Evolutionary conservation across 2,888 invertebrate species (phyloP).

Genomic region (Chrysomela aeneicollis): DNA sequence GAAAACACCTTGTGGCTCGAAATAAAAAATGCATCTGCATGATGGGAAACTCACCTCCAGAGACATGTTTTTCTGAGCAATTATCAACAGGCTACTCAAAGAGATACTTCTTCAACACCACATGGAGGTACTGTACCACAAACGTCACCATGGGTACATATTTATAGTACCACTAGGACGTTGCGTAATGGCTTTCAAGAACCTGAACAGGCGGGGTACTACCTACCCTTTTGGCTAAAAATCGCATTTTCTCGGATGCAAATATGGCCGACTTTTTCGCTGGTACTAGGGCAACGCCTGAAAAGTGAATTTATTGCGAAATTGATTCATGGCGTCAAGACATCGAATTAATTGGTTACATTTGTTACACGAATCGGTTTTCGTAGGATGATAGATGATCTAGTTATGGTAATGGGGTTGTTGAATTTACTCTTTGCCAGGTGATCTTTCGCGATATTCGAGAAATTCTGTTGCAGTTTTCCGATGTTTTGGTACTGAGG

Average conservation of each 20-base stretch:
- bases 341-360: neutral
- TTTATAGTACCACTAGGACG: neutral
- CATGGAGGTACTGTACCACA: neutral
- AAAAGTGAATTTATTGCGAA: neutral
- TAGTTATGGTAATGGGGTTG: too few species aligned
- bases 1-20: too few species aligned
- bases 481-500: too few species aligned
- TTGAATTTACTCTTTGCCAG: too few species aligned
- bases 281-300: neutral
- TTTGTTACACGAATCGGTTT: neutral
- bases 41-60: neutral
- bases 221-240: neutral
- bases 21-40: neutral
- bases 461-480: too few species aligned
- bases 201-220: neutral
- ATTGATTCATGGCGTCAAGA: neutral
- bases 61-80: neutral
- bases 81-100: neutral
- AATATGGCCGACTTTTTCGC: neutral
- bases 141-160: neutral
- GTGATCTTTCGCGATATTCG: too few species aligned
- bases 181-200: neutral
- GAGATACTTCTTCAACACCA: neutral
- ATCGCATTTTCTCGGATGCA: conserved; percentile 2
- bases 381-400: neutral